These are phyloP conservation scores for Listronotus oregonensis DNA, from an alignment of 1,140 invertebrate genomes.

Conservation along the genomic window DNA sequence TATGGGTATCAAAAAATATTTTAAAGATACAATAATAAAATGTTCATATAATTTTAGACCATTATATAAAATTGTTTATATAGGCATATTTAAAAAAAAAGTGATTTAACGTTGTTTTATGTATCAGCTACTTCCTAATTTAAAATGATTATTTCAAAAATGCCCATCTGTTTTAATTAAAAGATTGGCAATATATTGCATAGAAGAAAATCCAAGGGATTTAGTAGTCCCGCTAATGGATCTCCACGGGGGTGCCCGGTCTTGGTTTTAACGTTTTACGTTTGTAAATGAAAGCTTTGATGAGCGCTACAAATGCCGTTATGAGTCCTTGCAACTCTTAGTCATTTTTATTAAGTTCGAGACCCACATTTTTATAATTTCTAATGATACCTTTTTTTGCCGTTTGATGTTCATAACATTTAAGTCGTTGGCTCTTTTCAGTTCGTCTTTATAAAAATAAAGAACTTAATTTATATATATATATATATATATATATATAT, in stretches of 20 bases:
- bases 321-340: conserved; percentile 9
- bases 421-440: too few species aligned
- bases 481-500: too few species aligned
- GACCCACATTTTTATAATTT: conserved; percentile 3
- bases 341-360: background rate
- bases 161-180: conserved; percentile 32
- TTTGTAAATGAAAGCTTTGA: conserved; percentile 34
- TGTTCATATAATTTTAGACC: too few species aligned
- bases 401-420: conserved; percentile 7
- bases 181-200: conserved; percentile 25
- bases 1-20: too few species aligned
- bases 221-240: conserved; percentile 27
- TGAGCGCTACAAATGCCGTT: conserved; percentile 14
- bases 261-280: conserved; percentile 33
- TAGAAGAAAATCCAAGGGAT: conserved; percentile 23
- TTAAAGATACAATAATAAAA: too few species aligned
- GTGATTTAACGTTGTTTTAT: too few species aligned
- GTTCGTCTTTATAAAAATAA: too few species aligned
- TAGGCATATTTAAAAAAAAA: too few species aligned
- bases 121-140: too few species aligned
- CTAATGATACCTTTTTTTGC: conserved; percentile 8
- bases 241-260: conserved; percentile 19
- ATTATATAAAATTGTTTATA: too few species aligned
- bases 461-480: too few species aligned
- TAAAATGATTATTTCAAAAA: background rate